phyloP scores from a whole-genome alignment of 2,888 invertebrate genomes.

The Panorpa germanica region DNA sequence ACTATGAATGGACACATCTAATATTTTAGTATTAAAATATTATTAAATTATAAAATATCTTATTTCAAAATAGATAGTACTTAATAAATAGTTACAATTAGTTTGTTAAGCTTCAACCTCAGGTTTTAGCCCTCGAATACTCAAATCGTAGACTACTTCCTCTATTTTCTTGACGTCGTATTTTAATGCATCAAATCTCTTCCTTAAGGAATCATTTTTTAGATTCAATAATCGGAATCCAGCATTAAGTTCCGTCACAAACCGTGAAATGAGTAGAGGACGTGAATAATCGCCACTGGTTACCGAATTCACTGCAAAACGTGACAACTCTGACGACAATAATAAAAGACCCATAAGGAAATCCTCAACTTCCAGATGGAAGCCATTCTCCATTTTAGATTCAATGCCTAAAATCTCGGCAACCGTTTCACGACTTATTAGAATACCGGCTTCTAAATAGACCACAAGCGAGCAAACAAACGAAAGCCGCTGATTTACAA shows the following conservation, averaged over 20 bases:
- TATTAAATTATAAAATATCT: no score
- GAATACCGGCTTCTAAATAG: slow-evolving; percentile 60
- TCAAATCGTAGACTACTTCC: slow-evolving; percentile 76
- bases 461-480: slow-evolving; percentile 59
- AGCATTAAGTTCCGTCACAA: slow-evolving; percentile 72
- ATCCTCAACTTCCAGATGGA: slow-evolving; percentile 82
- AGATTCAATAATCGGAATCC: slow-evolving; percentile 79
- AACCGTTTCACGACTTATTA: slow-evolving; percentile 54
- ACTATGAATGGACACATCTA: no score
- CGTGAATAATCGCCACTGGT: slow-evolving; percentile 66
- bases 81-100: no score
- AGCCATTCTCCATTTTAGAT: slow-evolving; percentile 38
- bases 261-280: slow-evolving; percentile 68
- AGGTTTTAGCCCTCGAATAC: slow-evolving; percentile 61
- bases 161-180: slow-evolving; percentile 91
- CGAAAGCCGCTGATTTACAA: slow-evolving; percentile 59
- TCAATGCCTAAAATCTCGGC: slow-evolving; percentile 63
- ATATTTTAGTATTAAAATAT: no score
- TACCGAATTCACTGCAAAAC: slow-evolving; percentile 69
- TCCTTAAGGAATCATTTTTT: slow-evolving; percentile 76
- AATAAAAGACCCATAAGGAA: slow-evolving; percentile 69
- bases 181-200: slow-evolving; percentile 70
- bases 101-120: no score
- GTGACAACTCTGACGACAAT: slow-evolving; percentile 66
- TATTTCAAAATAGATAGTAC: no score